Base-by-base conservation (phyloP, 1,140 invertebrate genomes). In the Drosophila ironensis region DNA sequence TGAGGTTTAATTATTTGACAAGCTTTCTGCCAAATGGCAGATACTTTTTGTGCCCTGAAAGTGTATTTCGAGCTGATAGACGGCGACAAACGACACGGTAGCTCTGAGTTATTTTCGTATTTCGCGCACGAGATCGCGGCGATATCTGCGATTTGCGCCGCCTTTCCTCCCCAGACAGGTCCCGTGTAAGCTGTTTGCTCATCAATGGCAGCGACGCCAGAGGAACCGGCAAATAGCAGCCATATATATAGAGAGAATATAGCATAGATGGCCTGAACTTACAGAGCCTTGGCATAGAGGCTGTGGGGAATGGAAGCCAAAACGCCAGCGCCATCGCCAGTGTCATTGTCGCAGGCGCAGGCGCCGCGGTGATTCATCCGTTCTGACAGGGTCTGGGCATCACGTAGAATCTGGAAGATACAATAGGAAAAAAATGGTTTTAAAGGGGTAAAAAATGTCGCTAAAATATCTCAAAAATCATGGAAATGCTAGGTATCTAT, bases 321-420 rank as follows among this genome's bases (percentile, higher is more conserved):
- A 17, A 99, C 96, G 51, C 98, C 98, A 72, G 98, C 98, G 40
- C 98, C 98, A 91, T 99, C 98, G 38, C 98, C 98, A 11, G 98
- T 98, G 90, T 99, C 97, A 91, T 99, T 99, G 91, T 99, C 98
- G 91, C 98, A 99, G 16, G 97, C 96, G 91, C 97, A 99, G 16
- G 98, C 98, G 70, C 98, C 98, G 67, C 98, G 95, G 91, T 99
- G 98, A 92, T 98, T 97, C 98, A 99, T 99, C 77, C 98, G 95
- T 87, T 95, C 94, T 14, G 98, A 95, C 90, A 99, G 94, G 51
- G 92, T 96, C 90, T 98, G 94, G 9, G 98, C 97, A 95, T 99
- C 98, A 75, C 94, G 93, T 68, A 99, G 91, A 84, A 99, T 98
- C 96, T 98, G 89, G n/a, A 8, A 11, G n/a, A 30, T 30, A 60